Base-by-base conservation (phyloP, 2,888 invertebrate species). In the Nemoura dubitans region DNA sequence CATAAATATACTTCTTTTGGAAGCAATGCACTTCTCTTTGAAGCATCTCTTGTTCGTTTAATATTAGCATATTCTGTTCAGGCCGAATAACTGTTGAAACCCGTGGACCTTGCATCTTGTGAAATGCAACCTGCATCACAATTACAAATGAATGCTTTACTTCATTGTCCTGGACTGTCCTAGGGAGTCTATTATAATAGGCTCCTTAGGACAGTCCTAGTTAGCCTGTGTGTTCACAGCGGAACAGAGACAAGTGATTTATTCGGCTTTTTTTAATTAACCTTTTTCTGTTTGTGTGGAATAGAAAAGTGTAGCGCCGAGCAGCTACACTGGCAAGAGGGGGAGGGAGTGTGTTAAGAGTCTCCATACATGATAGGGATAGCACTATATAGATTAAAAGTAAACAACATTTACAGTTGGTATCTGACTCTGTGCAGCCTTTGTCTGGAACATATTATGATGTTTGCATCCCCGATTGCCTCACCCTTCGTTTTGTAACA, bases 381-480 rank as follows among this genome's bases (percentile, higher is more conserved):
- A 77, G 85, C 76, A 77, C 85, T 85, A 88, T 87, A 88, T 88
- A 88, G 88, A 88, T 88, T 88, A 88, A 88, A 88, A 88, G 88
- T 87, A 88, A 88, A 88, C 88, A 88, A 76, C 30, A 85, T 59
- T 42, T 87, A 82, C 30, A 82, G 81, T 86, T 42, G 36, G 42
- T 86, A 86, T 86, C 86, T 81, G 78, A 78, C 78, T 78, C 78
- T 78, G 78, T 78, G 16, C 25, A 25, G 7, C 27, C 78, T 29
- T 29, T 78, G 78, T 78, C 29, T 78, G 59, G 21, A 59, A 59
- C 59, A 59, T 21, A 59, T 59, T 59, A 59, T 59, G 21, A 3
- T 14, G 14, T n/a, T n/a, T 59, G 59, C 16, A 59, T 59, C 59
- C 59, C 59, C 59, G 14, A 59, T 59, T 59, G 1, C 21, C 59